A percentile compares a stretch with the other conserved stretches of the same genome.
Conservation (phyloP, 2,797 vertebrate species). For the Emys orbicularis region DNA sequence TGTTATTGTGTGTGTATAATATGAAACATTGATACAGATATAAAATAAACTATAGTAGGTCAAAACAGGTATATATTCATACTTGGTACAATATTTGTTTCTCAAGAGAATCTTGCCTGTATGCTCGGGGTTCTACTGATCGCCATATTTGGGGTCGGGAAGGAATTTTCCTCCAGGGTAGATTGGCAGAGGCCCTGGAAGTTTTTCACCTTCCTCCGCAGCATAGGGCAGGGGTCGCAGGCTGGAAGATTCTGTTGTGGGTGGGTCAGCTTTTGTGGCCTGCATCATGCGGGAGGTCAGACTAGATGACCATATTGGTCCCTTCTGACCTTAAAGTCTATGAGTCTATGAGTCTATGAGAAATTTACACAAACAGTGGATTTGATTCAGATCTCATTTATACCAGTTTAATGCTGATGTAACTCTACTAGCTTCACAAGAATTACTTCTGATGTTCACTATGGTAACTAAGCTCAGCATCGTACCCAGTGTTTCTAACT, state of each 20-base stretch:
- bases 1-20: not conserved
- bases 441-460: not conserved
- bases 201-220: no score
- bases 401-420: not conserved
- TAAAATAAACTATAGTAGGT: not conserved
- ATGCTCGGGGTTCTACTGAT: no score
- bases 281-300: no score
- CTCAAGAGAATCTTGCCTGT: not conserved
- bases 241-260: no score
- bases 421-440: not conserved
- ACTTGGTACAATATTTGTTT: rapidly evolving
- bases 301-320: no score
- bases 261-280: no score
- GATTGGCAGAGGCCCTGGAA: no score
- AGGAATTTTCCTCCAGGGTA: no score
- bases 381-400: not conserved
- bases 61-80: not conserved
- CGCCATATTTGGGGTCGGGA: no score
- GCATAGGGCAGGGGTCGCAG: no score
- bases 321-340: no score
- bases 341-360: no score
- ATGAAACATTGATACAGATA: not conserved
- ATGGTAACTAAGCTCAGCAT: not conserved
- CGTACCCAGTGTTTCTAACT: not conserved
- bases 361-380: not conserved